Evolutionary conservation across 1,140 invertebrate genomes (phyloP).

Genomic region (Drosophila ercepeae): DNA sequence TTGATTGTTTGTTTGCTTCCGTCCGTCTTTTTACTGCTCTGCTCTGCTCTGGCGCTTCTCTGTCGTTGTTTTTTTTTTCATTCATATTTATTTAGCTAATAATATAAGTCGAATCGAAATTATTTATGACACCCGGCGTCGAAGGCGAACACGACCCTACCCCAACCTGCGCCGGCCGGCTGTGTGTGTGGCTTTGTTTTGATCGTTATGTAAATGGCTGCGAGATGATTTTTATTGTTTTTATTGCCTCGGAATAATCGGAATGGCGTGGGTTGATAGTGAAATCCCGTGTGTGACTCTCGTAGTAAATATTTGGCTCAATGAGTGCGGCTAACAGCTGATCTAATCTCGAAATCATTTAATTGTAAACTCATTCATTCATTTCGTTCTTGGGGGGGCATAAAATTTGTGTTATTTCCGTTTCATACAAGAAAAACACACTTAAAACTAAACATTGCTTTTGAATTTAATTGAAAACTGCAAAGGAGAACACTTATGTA

Average conservation of each 20-base stretch:
- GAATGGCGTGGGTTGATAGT: slow-evolving; percentile 39
- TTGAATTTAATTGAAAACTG: too few relatives aligned
- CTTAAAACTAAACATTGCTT: too few relatives aligned
- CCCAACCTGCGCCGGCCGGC: slow-evolving; percentile 24
- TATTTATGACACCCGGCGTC: slow-evolving; percentile 79
- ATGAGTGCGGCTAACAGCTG: slow-evolving; percentile 41
- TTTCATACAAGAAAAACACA: too few relatives aligned
- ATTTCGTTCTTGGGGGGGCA: not conserved
- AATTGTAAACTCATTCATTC: not conserved
- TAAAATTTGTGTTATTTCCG: too few relatives aligned
- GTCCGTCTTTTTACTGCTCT: slow-evolving; percentile 26
- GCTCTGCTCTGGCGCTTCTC: not conserved
- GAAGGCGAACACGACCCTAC: slow-evolving; percentile 41
- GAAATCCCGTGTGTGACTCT: slow-evolving; percentile 14
- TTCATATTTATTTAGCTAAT: slow-evolving; percentile 80
- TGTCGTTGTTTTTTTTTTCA: slow-evolving; percentile 45
- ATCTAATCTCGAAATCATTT: slow-evolving; percentile 26
- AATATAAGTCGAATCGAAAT: slow-evolving; percentile 81
- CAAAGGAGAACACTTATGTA: too few relatives aligned
- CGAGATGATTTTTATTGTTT: slow-evolving; percentile 76
- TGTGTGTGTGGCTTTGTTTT: slow-evolving; percentile 60
- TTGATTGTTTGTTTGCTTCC: slow-evolving; percentile 60
- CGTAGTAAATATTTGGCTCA: slow-evolving; percentile 47
- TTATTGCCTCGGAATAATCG: slow-evolving; percentile 62
- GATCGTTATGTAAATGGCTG: slow-evolving; percentile 74